phyloP scores from a whole-genome alignment of 2,113 vertebrate genomes.

The Marmota monax region DNA sequence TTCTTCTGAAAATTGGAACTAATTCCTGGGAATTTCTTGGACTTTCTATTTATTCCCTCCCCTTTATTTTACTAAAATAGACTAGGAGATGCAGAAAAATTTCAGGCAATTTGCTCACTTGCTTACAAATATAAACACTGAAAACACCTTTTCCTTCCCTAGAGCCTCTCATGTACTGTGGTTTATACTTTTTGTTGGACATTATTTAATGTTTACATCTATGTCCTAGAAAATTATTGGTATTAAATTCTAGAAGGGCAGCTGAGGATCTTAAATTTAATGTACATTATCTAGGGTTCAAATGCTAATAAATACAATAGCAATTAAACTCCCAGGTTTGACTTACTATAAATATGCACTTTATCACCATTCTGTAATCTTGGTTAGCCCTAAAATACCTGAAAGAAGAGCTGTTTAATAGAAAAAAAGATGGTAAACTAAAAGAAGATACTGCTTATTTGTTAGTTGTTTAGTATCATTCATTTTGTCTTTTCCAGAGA shows the following conservation, averaged over 20 bases:
- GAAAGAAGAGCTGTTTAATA: background rate
- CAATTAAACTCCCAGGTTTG: background rate
- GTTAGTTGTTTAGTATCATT: background rate
- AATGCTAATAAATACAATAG: background rate
- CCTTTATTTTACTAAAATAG: conserved; percentile 6
- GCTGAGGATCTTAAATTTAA: background rate
- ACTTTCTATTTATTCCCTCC: background rate
- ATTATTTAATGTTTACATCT: background rate
- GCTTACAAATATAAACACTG: background rate
- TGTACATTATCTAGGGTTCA: background rate
- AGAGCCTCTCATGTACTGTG: background rate
- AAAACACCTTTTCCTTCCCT: background rate
- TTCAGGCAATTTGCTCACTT: background rate
- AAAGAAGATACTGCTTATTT: background rate
- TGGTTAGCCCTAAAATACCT: background rate
- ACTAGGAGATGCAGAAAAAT: background rate
- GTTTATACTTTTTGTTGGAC: conserved; percentile 13
- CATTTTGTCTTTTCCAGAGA: background rate
- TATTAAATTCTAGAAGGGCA: background rate
- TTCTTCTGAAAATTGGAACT: background rate
- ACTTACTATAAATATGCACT: background rate
- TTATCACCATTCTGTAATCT: background rate
- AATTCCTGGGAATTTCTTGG: background rate
- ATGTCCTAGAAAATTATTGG: background rate
- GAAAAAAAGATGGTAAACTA: background rate